Percentiles rank a stretch among this genome's conserved stretches.
Conservation (phyloP, 2,888 invertebrate species). For the Heliconius hortense region DNA sequence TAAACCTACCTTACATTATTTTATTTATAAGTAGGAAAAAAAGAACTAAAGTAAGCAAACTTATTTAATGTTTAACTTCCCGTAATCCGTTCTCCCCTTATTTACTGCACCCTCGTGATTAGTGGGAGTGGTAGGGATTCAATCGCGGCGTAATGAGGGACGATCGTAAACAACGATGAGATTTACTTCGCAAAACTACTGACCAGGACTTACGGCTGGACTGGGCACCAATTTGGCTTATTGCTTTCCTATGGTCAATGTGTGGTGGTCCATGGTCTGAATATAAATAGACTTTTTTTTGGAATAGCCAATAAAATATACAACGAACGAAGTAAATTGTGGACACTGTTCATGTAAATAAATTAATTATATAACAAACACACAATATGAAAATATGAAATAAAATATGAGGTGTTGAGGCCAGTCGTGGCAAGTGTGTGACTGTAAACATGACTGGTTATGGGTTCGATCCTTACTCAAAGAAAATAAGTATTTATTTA, state of each 20-base stretch:
- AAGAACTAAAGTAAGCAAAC: background rate
- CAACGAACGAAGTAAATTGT: no score
- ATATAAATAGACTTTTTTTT: background rate
- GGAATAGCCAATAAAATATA: background rate
- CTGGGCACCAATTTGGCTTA: slow-evolving; percentile 9
- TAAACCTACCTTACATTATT: background rate
- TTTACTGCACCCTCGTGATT: slow-evolving; percentile 22
- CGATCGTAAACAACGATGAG: slow-evolving; percentile 38
- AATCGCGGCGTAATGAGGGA: slow-evolving; percentile 31
- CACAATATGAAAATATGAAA: no score
- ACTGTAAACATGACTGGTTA: no score
- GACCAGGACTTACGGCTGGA: slow-evolving; percentile 11
- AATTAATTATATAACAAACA: no score
- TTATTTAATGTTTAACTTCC: background rate
- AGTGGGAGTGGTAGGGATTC: slow-evolving; percentile 23
- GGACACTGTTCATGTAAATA: no score
- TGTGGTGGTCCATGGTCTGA: background rate
- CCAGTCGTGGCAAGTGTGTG: no score
- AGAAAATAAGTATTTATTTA: no score
- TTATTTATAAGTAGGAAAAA: background rate
- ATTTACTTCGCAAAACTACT: slow-evolving; percentile 18
- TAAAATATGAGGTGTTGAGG: no score
- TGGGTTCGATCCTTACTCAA: no score
- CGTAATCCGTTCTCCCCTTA: slow-evolving; percentile 4
- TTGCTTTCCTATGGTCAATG: background rate